Percentiles rank a stretch among this genome's conserved stretches.
phyloP scores from a whole-genome alignment of 2,797 vertebrate species.

The Aplochiton taeniatus region DNA sequence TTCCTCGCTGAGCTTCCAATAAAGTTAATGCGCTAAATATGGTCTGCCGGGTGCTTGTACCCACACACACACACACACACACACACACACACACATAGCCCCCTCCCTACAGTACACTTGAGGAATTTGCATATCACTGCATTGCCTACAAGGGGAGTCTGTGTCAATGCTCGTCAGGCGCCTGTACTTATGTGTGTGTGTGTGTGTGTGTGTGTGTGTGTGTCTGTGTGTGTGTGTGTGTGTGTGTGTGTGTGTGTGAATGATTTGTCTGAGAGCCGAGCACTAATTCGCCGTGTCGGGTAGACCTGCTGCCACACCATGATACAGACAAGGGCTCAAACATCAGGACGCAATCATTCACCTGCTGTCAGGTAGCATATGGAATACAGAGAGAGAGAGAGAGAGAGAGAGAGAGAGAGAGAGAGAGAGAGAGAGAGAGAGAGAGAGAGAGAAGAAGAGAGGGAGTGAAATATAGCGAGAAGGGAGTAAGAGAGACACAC shows the following conservation, averaged over 20 bases:
- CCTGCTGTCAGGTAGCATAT: neutral
- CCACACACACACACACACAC: constrained; percentile 1
- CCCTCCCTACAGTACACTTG: constrained; percentile 38
- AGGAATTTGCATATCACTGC: constrained; percentile 62
- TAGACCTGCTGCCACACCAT: too few species aligned
- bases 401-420: constrained; percentile 1
- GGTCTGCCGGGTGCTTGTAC: constrained; percentile 27
- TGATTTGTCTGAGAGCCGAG: neutral
- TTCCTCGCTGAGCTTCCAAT: constrained; percentile 68
- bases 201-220: neutral
- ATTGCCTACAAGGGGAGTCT: constrained; percentile 49
- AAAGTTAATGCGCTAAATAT: constrained; percentile 80
- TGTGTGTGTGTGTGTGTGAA: neutral
- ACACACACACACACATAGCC: constrained; percentile 5
- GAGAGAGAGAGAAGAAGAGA: neutral
- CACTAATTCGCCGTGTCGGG: neutral
- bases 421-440: constrained; percentile 3
- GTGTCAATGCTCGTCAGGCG: neutral
- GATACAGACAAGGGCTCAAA: too few species aligned
- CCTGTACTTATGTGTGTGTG: too few species aligned
- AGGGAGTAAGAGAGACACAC: constrained; percentile 1
- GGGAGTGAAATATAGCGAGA: neutral
- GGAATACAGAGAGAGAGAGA: neutral
- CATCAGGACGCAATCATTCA: too few species aligned
- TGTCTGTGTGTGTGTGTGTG: neutral